A percentile compares a stretch with the other conserved stretches of the same genome.
Evolutionary conservation across 2,113 vertebrate genomes (phyloP).

Genomic region (Xiphophorus hellerii): DNA sequence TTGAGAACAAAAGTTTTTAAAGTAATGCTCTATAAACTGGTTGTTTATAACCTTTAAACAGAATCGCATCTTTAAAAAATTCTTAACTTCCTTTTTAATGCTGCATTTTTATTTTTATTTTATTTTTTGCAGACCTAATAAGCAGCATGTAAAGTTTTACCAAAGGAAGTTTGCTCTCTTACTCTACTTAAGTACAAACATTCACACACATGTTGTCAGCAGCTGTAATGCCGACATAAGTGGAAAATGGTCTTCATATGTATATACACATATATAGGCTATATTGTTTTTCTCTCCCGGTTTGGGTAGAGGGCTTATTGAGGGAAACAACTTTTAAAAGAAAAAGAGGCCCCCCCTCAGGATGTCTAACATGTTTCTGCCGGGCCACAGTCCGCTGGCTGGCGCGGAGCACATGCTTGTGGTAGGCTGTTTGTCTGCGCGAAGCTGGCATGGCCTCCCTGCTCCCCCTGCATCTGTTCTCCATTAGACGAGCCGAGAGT

Average conservation of each 20-base stretch:
- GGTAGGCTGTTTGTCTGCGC: constrained; percentile 78
- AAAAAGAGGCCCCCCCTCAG: constrained; percentile 50
- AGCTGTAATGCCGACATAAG: constrained; percentile 58
- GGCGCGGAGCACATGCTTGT: constrained; percentile 68
- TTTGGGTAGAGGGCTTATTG: constrained; percentile 24
- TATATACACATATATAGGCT: no score
- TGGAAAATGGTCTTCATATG: constrained; percentile 64
- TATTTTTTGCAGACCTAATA: neutral
- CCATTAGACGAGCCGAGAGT: constrained; percentile 78
- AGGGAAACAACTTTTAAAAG: constrained; percentile 30
- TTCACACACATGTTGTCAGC: constrained; percentile 47
- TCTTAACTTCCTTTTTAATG: neutral
- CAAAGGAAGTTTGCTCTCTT: constrained; percentile 28
- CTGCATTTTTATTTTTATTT: neutral
- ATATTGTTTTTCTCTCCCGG: constrained; percentile 13
- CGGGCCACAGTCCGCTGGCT: constrained; percentile 74
- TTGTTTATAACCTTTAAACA: neutral
- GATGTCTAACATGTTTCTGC: constrained; percentile 80
- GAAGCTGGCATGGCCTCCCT: constrained; percentile 74
- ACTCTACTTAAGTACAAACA: constrained; percentile 26
- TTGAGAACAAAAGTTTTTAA: neutral
- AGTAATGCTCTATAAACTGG: neutral
- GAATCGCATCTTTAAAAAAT: neutral
- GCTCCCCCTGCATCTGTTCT: constrained; percentile 79
- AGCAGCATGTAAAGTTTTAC: constrained; percentile 35